phyloP scores from a whole-genome alignment of 2,113 vertebrate species.

The Tachysurus fulvidraco region DNA sequence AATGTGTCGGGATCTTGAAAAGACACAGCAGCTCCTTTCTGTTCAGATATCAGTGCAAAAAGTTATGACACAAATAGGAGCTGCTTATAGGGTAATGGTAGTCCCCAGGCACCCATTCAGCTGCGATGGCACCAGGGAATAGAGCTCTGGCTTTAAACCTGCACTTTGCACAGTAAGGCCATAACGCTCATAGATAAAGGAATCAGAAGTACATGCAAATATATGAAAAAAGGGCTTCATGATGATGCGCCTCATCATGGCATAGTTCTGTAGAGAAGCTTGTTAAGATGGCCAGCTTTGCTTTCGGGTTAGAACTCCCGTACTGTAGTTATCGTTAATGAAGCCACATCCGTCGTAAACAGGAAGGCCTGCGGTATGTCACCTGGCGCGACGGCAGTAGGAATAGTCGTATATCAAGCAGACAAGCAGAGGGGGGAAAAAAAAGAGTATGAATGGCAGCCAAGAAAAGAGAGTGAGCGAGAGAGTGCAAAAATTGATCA shows the following conservation, averaged over 20 bases:
- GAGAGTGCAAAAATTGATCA: conserved; percentile 39
- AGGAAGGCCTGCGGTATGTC: conserved; percentile 33
- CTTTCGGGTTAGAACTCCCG: conserved; percentile 4
- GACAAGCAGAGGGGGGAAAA: not conserved
- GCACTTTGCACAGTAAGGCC: not conserved
- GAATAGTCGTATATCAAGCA: conserved; percentile 15
- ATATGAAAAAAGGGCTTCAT: conserved; percentile 47
- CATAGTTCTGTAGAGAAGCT: not conserved
- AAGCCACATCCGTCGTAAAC: conserved; percentile 32
- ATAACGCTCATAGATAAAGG: conserved; percentile 27
- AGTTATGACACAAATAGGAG: not conserved
- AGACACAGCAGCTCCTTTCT: not conserved
- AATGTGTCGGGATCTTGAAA: not conserved
- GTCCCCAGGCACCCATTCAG: conserved; percentile 8
- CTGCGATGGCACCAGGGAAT: conserved; percentile 24
- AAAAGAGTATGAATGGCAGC: conserved; percentile 11
- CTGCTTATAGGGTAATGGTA: not conserved
- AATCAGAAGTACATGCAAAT: conserved; percentile 47
- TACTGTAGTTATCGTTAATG: conserved; percentile 1
- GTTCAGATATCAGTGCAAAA: not conserved
- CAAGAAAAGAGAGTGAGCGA: conserved; percentile 21
- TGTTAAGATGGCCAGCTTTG: not conserved
- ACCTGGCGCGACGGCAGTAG: not conserved
- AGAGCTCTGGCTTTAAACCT: conserved; percentile 32
- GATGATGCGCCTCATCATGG: conserved; percentile 26